Percentiles rank a stretch among this genome's conserved stretches.
These are phyloP conservation scores for Pygoscelis antarcticus DNA, from an alignment of 2,113 vertebrate genomes.

Conservation along the genomic window DNA sequence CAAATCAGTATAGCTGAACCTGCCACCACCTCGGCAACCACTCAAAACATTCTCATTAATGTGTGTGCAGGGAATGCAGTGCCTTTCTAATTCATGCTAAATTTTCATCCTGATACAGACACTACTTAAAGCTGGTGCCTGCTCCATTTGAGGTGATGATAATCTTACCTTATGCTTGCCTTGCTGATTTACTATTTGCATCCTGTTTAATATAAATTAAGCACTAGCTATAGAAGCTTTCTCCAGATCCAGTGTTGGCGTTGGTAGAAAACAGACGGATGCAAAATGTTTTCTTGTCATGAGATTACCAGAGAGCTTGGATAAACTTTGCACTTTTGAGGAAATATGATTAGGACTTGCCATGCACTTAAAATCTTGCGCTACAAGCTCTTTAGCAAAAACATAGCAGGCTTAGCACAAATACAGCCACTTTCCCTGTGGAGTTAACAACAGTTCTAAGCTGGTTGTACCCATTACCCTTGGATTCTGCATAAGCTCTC, in stretches of 20 bases:
- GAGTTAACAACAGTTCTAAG: neutral
- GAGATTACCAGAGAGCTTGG: neutral
- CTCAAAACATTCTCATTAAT: neutral
- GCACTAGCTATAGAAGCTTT: neutral
- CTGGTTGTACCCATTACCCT: neutral
- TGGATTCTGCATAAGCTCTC: neutral
- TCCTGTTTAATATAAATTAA: neutral
- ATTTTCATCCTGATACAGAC: neutral
- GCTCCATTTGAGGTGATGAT: neutral
- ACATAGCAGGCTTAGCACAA: neutral
- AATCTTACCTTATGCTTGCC: neutral
- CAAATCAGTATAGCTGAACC: neutral
- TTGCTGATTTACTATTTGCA: neutral
- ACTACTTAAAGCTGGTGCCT: neutral
- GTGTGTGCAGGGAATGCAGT: rapidly evolving
- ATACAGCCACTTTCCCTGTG: neutral
- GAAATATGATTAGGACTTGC: neutral
- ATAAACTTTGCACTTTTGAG: neutral
- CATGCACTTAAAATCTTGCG: neutral
- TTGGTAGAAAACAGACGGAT: neutral
- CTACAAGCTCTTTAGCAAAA: neutral
- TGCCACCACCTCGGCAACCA: neutral
- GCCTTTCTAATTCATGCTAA: neutral
- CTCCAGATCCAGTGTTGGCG: neutral
- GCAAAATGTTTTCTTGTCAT: neutral